Percentiles rank a stretch among this genome's conserved stretches.
These are phyloP conservation scores for Amphimallon solstitiale DNA, from an alignment of 2,888 invertebrate species.

Conservation along the genomic window DNA sequence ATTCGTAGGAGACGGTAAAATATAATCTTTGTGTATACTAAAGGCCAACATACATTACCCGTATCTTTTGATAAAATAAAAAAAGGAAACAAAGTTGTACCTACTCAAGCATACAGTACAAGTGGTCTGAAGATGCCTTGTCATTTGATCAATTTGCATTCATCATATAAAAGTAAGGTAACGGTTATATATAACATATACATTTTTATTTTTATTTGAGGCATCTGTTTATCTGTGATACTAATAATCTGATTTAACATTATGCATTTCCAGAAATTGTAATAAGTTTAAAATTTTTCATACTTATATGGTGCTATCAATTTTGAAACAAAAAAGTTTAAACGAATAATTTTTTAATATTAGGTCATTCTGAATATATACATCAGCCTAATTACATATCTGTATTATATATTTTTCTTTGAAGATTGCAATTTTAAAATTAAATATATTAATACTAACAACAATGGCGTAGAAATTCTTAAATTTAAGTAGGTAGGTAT, in stretches of 20 bases:
- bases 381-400: no score
- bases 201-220: constrained; percentile 29
- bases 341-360: not conserved
- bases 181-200: constrained; percentile 13
- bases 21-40: not conserved
- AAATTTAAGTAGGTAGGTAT: no score
- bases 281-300: constrained; percentile 20
- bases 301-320: constrained; percentile 16
- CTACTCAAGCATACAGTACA: constrained; percentile 36
- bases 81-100: not conserved
- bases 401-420: no score
- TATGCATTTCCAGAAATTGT: constrained; percentile 28
- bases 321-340: not conserved
- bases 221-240: constrained; percentile 40
- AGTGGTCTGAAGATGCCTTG: constrained; percentile 38
- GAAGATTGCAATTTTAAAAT: no score
- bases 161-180: constrained; percentile 6
- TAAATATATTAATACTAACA: no score
- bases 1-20: constrained; percentile 27
- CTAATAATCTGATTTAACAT: constrained; percentile 28
- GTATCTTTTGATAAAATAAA: not conserved
- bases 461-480: no score
- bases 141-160: constrained; percentile 21
- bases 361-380: no score
- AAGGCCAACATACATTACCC: not conserved